Percentiles rank a stretch among this genome's conserved stretches.
phyloP scores from a whole-genome alignment of 2,797 vertebrate species.

The Acestrorhynchus altus region DNA sequence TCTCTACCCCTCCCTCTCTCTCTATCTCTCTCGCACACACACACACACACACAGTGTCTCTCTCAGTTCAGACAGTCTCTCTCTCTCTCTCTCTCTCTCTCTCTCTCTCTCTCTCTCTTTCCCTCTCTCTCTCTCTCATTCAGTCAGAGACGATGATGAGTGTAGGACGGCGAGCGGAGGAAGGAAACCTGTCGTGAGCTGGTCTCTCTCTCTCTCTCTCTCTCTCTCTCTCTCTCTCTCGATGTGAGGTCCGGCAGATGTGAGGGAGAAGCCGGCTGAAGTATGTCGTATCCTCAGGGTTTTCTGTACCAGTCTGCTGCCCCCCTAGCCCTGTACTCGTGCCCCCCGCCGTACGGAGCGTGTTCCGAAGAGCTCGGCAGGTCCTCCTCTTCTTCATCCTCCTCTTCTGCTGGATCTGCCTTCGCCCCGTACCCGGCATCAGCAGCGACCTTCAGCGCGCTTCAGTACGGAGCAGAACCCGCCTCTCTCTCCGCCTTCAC shows the following conservation, averaged over 20 bases:
- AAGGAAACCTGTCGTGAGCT: neutral
- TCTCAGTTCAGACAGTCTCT: constrained; percentile 64
- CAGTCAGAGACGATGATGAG: constrained; percentile 5
- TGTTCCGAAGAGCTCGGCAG: constrained; percentile 89
- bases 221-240: neutral
- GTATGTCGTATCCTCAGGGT: constrained; percentile 94
- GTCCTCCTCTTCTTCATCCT: neutral
- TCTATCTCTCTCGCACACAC: too few species aligned
- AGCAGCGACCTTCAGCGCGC: constrained; percentile 85
- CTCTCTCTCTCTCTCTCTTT: neutral
- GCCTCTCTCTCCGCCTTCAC: constrained; percentile 88
- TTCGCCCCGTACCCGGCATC: constrained; percentile 94
- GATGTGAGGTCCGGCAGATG: constrained; percentile 11
- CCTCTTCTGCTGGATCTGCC: constrained; percentile 81
- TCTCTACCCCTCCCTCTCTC: too few species aligned
- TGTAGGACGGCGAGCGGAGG: neutral
- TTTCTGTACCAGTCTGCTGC: constrained; percentile 92
- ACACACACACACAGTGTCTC: too few species aligned
- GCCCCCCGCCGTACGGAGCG: constrained; percentile 83
- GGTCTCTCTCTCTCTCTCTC: neutral
- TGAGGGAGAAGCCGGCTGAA: constrained; percentile 37
- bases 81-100: neutral
- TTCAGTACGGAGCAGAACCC: constrained; percentile 88
- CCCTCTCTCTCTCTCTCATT: neutral
- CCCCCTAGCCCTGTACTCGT: constrained; percentile 89